These are phyloP conservation scores for Leucosticte australis DNA, from an alignment of 2,113 vertebrate genomes.

Conservation along the genomic window DNA sequence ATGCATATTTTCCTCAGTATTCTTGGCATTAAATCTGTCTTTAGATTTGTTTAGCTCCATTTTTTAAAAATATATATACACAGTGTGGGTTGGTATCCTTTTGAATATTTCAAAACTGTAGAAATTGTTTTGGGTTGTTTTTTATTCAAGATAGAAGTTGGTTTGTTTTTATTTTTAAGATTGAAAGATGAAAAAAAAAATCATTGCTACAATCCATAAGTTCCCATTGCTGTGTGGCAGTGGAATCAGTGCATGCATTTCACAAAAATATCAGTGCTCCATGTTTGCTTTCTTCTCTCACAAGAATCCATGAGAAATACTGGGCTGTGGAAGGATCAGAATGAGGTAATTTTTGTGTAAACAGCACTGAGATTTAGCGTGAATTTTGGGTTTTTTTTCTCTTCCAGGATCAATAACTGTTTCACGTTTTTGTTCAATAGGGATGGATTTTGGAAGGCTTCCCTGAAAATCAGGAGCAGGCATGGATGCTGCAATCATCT, in stretches of 20 bases:
- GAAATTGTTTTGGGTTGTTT: slow-evolving; percentile 32
- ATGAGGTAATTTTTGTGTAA: background rate
- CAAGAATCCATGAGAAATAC: background rate
- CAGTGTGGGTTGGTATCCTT: slow-evolving; percentile 28
- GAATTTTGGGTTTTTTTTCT: background rate
- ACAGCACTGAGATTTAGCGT: background rate
- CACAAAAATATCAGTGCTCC: background rate
- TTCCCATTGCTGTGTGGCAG: background rate
- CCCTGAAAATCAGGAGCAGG: slow-evolving; percentile 83
- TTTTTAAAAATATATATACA: background rate
- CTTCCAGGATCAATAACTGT: background rate
- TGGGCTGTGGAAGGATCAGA: background rate
- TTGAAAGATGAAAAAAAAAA: background rate
- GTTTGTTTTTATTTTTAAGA: background rate
- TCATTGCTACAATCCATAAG: background rate
- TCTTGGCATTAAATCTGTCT: slow-evolving; percentile 62
- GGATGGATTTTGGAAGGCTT: slow-evolving; percentile 92
- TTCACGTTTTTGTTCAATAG: slow-evolving; percentile 69
- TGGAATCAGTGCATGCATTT: background rate
- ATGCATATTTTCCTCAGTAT: slow-evolving; percentile 49
- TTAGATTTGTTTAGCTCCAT: slow-evolving; percentile 61
- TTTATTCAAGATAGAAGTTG: background rate
- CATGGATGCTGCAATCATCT: slow-evolving; percentile 78
- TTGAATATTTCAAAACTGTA: slow-evolving; percentile 64
- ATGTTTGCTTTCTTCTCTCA: background rate